Evolutionary conservation across 2,113 vertebrate species (phyloP).

Genomic region (Cryptotis parvus): DNA sequence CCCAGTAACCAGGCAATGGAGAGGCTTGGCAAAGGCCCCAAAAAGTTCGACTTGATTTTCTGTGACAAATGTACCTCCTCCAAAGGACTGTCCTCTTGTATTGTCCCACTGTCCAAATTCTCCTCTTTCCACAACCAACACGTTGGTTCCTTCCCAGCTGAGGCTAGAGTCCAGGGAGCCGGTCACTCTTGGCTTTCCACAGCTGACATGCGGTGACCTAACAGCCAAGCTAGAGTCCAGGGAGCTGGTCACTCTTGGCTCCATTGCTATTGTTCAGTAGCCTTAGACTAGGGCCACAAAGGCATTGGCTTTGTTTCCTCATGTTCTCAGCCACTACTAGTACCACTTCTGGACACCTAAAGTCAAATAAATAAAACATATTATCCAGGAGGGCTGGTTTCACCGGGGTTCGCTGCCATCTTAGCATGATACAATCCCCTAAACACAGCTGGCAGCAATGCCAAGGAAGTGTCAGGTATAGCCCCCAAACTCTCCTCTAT

Average conservation of each 20-base stretch:
- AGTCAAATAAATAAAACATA: conserved; percentile 11
- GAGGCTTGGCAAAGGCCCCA: too few species aligned
- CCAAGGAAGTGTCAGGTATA: too few species aligned
- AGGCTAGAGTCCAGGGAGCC: background rate
- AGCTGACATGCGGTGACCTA: too few species aligned
- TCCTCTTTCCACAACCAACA: background rate
- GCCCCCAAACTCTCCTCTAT: too few species aligned
- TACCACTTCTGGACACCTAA: conserved; percentile 14
- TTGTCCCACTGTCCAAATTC: background rate
- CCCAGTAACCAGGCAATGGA: background rate
- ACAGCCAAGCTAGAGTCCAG: background rate
- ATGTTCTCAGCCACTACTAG: background rate
- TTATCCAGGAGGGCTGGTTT: background rate
- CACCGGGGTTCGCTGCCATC: too few species aligned
- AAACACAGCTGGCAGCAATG: background rate
- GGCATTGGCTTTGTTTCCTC: background rate
- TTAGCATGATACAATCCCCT: too few species aligned
- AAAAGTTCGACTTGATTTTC: background rate
- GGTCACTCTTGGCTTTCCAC: background rate
- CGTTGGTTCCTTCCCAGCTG: background rate
- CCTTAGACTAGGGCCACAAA: background rate
- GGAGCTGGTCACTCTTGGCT: background rate
- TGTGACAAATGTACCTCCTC: background rate
- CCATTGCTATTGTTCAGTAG: background rate
- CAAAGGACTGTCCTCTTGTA: background rate